Evolutionary conservation across 2,113 vertebrate genomes (phyloP).

Genomic region (Micronisus gabar): DNA sequence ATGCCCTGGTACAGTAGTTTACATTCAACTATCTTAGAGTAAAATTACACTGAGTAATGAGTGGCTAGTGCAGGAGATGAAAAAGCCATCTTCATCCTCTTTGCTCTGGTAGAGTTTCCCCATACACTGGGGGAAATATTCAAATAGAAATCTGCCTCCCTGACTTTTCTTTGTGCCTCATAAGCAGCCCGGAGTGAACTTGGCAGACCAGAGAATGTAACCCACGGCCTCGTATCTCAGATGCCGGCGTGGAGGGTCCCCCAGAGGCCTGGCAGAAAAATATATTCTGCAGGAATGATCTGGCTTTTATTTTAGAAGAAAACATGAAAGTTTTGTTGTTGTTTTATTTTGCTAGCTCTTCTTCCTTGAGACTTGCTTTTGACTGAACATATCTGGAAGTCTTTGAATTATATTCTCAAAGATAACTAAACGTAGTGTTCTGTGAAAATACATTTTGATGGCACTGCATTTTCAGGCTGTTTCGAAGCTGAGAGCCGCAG

Average conservation of each 20-base stretch:
- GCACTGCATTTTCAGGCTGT: background rate
- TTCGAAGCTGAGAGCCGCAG: background rate
- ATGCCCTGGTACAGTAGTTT: background rate
- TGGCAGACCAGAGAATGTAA: background rate
- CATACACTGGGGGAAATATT: background rate
- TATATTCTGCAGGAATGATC: background rate
- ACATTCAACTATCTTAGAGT: background rate
- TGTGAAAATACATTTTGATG: constrained; percentile 22
- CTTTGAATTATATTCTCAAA: background rate
- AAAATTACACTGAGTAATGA: background rate
- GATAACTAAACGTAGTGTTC: background rate
- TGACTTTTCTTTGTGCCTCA: background rate
- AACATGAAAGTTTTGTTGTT: background rate
- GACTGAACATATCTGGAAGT: background rate
- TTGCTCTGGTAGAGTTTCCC: background rate
- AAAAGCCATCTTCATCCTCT: background rate
- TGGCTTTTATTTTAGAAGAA: background rate
- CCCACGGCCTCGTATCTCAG: background rate
- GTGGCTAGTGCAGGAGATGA: background rate
- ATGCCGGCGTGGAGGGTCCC: background rate
- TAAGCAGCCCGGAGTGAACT: background rate
- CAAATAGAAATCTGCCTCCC: background rate
- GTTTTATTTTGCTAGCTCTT: background rate
- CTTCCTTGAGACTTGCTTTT: background rate
- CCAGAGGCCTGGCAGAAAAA: background rate